Evolutionary conservation across 2,113 vertebrate genomes (phyloP), one percentile per base, ranked within the genome.

Genomic region (Polypterus bichir): DNA sequence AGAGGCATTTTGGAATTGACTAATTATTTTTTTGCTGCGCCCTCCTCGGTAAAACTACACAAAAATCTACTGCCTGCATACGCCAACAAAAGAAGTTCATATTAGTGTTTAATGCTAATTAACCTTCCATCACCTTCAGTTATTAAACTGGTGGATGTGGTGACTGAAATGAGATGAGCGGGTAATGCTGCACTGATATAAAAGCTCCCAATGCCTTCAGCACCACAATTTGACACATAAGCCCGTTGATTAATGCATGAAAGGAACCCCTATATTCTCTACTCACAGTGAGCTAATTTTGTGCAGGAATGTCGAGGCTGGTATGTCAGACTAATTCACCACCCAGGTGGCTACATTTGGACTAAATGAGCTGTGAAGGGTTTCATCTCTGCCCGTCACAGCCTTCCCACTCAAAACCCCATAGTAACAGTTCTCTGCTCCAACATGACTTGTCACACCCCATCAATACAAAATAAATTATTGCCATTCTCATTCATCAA

Each of bases 381-480:
- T 85, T 90, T 89, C 81, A 82, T 87, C 85, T 81, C 85, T 86
- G 83, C 86, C 83, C 82, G 84, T 88, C 80, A 59, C 86, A 75
- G 74, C 68, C 80, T 86, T 84, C 74, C 79, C 81, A 82, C 73
- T 54, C 62, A 45, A 66, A 83, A 74, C 66, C 75, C 79, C 73
- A 74, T 65, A 76, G 79, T 68, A 80, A 82, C 81, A 89, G 83
- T 76, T 84, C 81, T 74, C 77, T 69, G 73, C 83, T 90, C 84
- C 82, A 78, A 84, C 83, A 84, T 82, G 82, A 91, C 94, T 91
- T 96, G 90, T 91, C 88, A 92, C 84, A 87, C 85, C 73, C 83
- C 86, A 93, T 94, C 90, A 90, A 92, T 86, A 90, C 84, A 87
- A 93, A 93, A 92, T 91, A 95, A 94, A 94, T 93, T 91, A 94